phyloP scores from a whole-genome alignment of 2,797 vertebrate genomes.

The Craterocephalus amniculus region DNA sequence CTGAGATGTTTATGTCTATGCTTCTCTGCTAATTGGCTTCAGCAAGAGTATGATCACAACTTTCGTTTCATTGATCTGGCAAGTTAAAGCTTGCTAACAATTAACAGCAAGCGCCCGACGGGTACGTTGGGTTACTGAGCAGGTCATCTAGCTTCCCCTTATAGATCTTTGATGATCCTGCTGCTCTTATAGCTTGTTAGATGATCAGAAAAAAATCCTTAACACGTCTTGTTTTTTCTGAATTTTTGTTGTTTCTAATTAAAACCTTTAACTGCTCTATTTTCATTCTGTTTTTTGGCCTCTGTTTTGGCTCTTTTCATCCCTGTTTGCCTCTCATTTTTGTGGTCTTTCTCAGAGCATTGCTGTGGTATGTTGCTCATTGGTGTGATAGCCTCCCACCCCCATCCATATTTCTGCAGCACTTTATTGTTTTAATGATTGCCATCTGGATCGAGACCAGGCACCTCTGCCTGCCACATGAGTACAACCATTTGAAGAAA shows the following conservation, averaged over 20 bases:
- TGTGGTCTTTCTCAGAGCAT: slow-evolving; percentile 53
- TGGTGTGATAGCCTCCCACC: slow-evolving; percentile 61
- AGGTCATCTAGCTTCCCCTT: not conserved
- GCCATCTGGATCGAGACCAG: slow-evolving; percentile 62
- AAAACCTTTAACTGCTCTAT: slow-evolving; percentile 7
- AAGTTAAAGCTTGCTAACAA: not conserved
- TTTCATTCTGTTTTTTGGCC: slow-evolving; percentile 7
- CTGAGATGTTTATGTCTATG: no score
- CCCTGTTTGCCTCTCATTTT: slow-evolving; percentile 54
- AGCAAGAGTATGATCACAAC: not conserved
- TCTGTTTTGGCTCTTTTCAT: slow-evolving; percentile 22
- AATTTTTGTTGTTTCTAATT: not conserved
- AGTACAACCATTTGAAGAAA: slow-evolving; percentile 10
- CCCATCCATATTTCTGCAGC: slow-evolving; percentile 45
- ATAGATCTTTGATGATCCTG: slow-evolving; percentile 16
- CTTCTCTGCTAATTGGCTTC: not conserved
- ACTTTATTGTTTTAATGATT: slow-evolving; percentile 64
- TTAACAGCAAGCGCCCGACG: not conserved
- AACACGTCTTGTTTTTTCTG: not conserved
- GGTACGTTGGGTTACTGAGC: not conserved
- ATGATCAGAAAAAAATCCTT: not conserved
- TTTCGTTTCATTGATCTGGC: not conserved
- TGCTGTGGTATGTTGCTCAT: slow-evolving; percentile 71
- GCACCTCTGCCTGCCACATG: slow-evolving; percentile 17
- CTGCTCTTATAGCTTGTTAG: not conserved